Percentiles rank a stretch among this genome's conserved stretches.
These are phyloP conservation scores for Podarcis lilfordi DNA, from an alignment of 2,797 vertebrate species.

Conservation along the genomic window DNA sequence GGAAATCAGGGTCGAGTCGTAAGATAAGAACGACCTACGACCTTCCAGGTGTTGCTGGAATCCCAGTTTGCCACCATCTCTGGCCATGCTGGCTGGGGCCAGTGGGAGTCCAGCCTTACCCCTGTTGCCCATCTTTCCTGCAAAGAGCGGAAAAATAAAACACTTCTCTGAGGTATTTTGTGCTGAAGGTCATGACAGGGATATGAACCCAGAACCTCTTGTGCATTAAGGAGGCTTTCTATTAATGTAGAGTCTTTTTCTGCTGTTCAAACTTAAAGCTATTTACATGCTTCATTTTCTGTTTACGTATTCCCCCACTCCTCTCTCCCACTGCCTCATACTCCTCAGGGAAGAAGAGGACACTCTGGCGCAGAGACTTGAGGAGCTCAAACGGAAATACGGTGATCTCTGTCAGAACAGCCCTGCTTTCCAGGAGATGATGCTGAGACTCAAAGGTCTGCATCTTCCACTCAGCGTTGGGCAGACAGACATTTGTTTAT, in stretches of 20 bases:
- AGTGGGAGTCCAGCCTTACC: too few species aligned
- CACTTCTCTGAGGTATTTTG: too few species aligned
- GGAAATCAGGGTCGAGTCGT: too few species aligned
- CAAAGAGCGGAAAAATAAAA: neutral
- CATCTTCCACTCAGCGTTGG: neutral
- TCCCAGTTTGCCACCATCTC: too few species aligned
- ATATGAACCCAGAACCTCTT: neutral
- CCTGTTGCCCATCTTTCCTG: too few species aligned
- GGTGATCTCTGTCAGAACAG: conserved; percentile 26
- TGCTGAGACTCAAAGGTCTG: conserved; percentile 26
- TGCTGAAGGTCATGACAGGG: neutral
- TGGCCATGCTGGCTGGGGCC: too few species aligned
- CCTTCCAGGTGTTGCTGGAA: too few species aligned
- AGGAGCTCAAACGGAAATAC: conserved; percentile 19
- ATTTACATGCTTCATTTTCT: neutral
- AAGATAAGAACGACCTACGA: too few species aligned
- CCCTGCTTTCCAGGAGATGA: conserved; percentile 23
- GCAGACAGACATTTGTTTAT: too few species aligned
- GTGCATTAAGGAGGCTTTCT: neutral
- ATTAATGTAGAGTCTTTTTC: neutral
- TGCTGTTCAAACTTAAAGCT: neutral
- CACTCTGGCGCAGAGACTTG: neutral
- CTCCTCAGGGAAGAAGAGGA: conserved; percentile 2
- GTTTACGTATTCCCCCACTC: too few species aligned
- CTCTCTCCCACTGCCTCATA: neutral